Conservation (phyloP, 2,797 vertebrate genomes). For the Dipus sagitta region DNA sequence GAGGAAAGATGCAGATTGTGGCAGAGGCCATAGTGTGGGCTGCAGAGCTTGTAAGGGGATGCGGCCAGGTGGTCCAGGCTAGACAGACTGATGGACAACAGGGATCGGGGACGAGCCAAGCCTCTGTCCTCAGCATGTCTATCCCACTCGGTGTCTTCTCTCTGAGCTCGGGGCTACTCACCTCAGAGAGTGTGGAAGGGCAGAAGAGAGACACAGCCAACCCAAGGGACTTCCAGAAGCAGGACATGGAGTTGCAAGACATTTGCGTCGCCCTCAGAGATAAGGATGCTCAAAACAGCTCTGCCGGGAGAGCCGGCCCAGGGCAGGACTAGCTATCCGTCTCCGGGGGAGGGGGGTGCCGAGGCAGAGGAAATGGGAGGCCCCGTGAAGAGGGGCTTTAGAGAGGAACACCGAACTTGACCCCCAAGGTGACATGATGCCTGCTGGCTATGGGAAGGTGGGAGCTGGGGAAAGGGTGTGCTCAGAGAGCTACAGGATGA, state of each 20-base stretch:
- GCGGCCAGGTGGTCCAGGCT: not conserved
- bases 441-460: rapidly evolving
- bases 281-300: not conserved
- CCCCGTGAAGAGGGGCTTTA: not conserved
- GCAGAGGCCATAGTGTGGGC: not conserved
- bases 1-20: not conserved
- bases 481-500: not conserved
- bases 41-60: not conserved
- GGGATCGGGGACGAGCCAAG: not conserved
- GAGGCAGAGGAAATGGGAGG: not conserved
- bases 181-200: not conserved
- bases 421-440: not conserved
- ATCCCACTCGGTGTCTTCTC: not conserved
- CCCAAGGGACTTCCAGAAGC: not conserved
- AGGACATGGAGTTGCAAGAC: not conserved
- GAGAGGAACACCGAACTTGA: slow-evolving; percentile 18
- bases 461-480: not conserved
- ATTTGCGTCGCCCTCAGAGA: not conserved
- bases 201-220: not conserved
- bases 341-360: not conserved
- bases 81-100: not conserved
- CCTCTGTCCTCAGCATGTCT: not conserved
- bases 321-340: not conserved
- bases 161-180: not conserved
- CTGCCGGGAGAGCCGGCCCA: not conserved